Base-by-base conservation (phyloP, 2,797 vertebrate genomes). In the Bufotes viridis region DNA sequence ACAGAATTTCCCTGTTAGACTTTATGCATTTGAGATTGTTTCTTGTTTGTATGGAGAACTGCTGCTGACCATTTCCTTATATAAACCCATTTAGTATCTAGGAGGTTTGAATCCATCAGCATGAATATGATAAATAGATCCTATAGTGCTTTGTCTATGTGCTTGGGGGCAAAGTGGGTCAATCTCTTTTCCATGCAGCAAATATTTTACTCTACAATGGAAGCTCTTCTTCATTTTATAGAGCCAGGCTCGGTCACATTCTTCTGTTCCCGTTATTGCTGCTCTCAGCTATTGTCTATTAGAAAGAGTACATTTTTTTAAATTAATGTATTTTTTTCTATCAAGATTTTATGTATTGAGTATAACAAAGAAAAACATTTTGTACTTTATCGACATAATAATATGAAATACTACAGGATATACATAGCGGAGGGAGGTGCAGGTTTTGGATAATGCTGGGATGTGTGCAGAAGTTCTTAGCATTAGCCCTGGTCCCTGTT, bases 401-500 rank as follows among this genome's bases (percentile, higher is more conserved):
- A 29, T 69, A 67, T 17, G 2, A 42, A 29, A 29, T 34, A 8
- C 69, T 26, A 29, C 11, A 34, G 26, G 6, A 70, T 70, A 70
- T 70, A 70, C 24, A 24, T 24, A 26, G 42, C 6, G 42, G 42
- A 42, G 42, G 42, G 42, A 42, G 42, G 42, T 5, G 0, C 42
- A 5, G 4, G 3, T 42, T 42, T 42, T 42, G 0, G 26, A 70
- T 34, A 34, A 70, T 70, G 69, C 6, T 69, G 24, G 24, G 24
- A 69, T 26, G 24, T 12, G 26, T 22, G 69, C 11, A 22, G 42
- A 51, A 34, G 20, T 5, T 75, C 18, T 51, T 51, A 22, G 34
- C 12, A 75, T 76, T 76, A 22, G 72, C 18, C 72, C 20, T 76
- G 74, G 74, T 76, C 49, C 74, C 51, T 55, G 18, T n/a, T 51